Conservation (phyloP, 2,888 invertebrate species). For the Dysmachus trigonus region DNA sequence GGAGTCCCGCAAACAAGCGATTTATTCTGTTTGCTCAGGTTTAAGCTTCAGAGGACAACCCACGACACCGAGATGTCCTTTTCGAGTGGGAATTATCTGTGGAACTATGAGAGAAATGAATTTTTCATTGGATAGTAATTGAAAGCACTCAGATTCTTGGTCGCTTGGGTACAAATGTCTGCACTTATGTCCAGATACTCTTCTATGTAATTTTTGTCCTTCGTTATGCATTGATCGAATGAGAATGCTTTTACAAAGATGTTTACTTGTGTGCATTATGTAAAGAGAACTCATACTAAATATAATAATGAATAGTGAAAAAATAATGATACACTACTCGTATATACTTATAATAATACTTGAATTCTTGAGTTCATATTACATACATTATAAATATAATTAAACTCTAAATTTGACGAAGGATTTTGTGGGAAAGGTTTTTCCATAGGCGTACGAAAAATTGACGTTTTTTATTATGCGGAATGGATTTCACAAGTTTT, state of each 20-base stretch:
- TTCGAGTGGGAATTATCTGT: constrained; percentile 25
- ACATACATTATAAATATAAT: no score
- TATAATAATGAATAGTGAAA: not conserved
- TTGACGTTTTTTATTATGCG: no score
- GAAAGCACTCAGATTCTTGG: constrained; percentile 7
- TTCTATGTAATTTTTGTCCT: not conserved
- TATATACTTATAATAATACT: no score
- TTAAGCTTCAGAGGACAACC: constrained; percentile 12
- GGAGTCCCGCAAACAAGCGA: constrained; percentile 25
- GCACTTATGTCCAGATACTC: not conserved
- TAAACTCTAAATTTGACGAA: no score
- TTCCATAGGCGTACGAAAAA: no score
- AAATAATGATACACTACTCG: no score
- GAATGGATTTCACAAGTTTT: no score
- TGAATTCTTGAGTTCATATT: no score
- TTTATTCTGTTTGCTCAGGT: constrained; percentile 16
- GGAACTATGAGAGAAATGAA: constrained; percentile 27
- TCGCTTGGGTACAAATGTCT: not conserved
- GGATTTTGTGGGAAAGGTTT: no score
- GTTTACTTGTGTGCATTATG: not conserved
- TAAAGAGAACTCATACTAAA: not conserved
- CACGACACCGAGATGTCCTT: not conserved
- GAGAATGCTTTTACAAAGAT: not conserved
- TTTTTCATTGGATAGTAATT: constrained; percentile 25
- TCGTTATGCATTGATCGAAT: not conserved